Percentiles rank a stretch among this genome's conserved stretches.
Evolutionary conservation across 2,888 invertebrate genomes (phyloP).

Genomic region (Erynnis tages): DNA sequence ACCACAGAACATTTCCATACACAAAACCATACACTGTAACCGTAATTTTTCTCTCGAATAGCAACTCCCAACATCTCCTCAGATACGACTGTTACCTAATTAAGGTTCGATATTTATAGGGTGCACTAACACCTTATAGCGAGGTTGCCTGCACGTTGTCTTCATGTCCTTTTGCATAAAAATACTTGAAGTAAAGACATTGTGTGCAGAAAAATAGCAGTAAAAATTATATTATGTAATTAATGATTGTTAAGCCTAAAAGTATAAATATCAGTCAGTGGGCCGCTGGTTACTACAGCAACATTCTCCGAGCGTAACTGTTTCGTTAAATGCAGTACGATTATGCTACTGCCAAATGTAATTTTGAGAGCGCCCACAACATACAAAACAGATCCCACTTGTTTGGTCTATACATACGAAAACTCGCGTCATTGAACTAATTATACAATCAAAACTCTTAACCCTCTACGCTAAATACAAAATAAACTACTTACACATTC

Average conservation of each 20-base stretch:
- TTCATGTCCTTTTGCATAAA: no score
- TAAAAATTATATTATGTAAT: constrained; percentile 15
- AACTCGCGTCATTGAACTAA: constrained; percentile 19
- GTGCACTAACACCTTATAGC: no score
- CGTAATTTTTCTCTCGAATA: no score
- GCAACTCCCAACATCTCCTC: no score
- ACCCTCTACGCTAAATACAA: constrained; percentile 41
- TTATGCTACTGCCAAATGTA: constrained; percentile 7
- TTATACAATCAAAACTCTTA: constrained; percentile 23
- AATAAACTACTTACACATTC: constrained; percentile 47
- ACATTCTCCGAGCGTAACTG: constrained; percentile 40
- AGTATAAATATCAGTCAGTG: constrained; percentile 75
- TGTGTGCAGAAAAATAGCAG: neutral
- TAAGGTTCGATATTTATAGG: no score
- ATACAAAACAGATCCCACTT: constrained; percentile 20
- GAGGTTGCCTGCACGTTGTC: no score
- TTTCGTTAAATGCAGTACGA: constrained; percentile 16
- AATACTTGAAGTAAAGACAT: no score
- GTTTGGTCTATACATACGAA: constrained; percentile 19
- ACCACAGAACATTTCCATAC: no score
- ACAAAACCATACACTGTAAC: no score
- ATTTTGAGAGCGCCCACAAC: constrained; percentile 16
- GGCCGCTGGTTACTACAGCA: constrained; percentile 60
- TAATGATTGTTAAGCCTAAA: constrained; percentile 60
- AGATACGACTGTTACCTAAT: no score